Evolutionary conservation across 2,113 vertebrate genomes (phyloP).

Genomic region (Hoplias malabaricus): DNA sequence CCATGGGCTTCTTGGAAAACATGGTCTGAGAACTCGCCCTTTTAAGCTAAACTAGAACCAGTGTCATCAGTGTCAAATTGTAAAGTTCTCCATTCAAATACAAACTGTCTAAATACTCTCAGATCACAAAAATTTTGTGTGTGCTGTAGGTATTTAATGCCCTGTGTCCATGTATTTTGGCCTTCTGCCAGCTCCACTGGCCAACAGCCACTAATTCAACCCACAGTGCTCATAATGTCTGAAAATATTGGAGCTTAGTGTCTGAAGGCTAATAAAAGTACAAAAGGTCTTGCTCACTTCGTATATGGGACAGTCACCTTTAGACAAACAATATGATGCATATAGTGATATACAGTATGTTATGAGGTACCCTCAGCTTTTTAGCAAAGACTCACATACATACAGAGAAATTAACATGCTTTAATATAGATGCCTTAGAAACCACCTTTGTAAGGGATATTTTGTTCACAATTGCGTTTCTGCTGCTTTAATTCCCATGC

Average conservation of each 20-base stretch:
- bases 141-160: slow-evolving; percentile 4
- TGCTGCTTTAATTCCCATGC: too few species aligned
- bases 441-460: too few species aligned
- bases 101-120: not conserved
- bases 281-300: not conserved
- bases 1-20: slow-evolving; percentile 29
- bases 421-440: too few species aligned
- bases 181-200: slow-evolving; percentile 21
- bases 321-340: too few species aligned
- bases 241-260: slow-evolving; percentile 7
- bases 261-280: slow-evolving; percentile 5
- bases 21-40: slow-evolving; percentile 1
- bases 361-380: too few species aligned
- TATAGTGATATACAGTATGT: too few species aligned
- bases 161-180: slow-evolving; percentile 27
- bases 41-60: slow-evolving; percentile 4
- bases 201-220: slow-evolving; percentile 24
- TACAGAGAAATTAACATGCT: too few species aligned
- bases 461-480: too few species aligned
- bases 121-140: not conserved
- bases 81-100: slow-evolving; percentile 1
- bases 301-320: not conserved
- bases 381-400: too few species aligned
- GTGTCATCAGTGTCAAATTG: slow-evolving; percentile 1
- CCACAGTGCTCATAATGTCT: slow-evolving; percentile 15